Evolutionary conservation across 2,113 vertebrate genomes (phyloP).

Genomic region (Elaphurus davidianus): DNA sequence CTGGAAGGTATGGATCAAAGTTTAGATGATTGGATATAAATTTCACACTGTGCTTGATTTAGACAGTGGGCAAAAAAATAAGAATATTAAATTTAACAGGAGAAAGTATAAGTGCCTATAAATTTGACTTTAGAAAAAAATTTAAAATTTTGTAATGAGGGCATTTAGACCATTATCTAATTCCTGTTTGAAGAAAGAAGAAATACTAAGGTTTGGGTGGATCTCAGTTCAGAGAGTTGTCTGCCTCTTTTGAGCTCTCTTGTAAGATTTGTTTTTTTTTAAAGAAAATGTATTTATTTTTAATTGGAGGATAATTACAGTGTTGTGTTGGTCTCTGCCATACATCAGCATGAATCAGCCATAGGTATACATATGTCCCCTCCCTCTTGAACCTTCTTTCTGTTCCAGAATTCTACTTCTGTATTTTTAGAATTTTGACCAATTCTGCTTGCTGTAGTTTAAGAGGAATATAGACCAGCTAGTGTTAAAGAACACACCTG

Average conservation of each 20-base stretch:
- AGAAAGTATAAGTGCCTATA: neutral
- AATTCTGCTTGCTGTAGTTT: neutral
- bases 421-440: neutral
- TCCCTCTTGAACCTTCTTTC: neutral
- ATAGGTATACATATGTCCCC: neutral
- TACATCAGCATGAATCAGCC: neutral
- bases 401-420: neutral
- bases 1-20: neutral
- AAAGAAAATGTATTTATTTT: neutral
- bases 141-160: neutral
- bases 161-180: neutral
- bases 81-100: neutral
- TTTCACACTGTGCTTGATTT: neutral
- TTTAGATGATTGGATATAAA: neutral
- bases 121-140: neutral
- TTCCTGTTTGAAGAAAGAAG: neutral
- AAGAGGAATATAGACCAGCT: neutral
- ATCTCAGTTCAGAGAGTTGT: neutral
- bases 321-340: neutral
- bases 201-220: neutral
- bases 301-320: neutral
- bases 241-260: neutral
- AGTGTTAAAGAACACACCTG: neutral
- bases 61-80: neutral
- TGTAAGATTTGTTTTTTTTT: neutral